phyloP scores from a whole-genome alignment of 2,797 vertebrate species.

The Epinephelus malabaricus region DNA sequence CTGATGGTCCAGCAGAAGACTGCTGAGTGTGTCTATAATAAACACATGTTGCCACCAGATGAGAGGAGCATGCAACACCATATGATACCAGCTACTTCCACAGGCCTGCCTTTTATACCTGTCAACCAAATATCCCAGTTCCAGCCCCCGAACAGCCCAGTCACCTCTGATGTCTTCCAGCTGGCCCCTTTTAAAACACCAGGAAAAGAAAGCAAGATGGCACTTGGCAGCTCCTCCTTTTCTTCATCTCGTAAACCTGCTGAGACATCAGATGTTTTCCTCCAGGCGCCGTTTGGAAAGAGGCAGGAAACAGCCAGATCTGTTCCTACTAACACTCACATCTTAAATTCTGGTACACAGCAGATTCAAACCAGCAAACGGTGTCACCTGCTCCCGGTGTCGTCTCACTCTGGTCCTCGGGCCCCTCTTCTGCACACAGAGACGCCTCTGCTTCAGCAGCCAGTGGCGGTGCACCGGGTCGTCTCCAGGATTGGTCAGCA shows the following conservation, averaged over 20 bases:
- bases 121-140: constrained; percentile 27
- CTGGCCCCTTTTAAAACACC: constrained; percentile 89
- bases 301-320: constrained; percentile 83
- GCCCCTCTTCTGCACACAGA: constrained; percentile 69
- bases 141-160: constrained; percentile 16
- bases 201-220: constrained; percentile 76
- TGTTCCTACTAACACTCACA: neutral
- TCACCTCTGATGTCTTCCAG: constrained; percentile 88
- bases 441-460: constrained; percentile 81
- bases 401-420: constrained; percentile 22
- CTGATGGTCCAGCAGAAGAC: constrained; percentile 81
- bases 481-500: constrained; percentile 90
- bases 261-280: constrained; percentile 92
- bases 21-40: constrained; percentile 75
- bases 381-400: constrained; percentile 12
- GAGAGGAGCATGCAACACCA: constrained; percentile 21
- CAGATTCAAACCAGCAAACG: constrained; percentile 29
- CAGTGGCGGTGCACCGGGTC: constrained; percentile 84
- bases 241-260: constrained; percentile 70
- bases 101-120: constrained; percentile 42
- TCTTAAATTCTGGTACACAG: constrained; percentile 24
- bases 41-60: constrained; percentile 50
- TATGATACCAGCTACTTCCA: constrained; percentile 24
- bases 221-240: constrained; percentile 87
- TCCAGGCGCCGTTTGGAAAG: constrained; percentile 92